These are phyloP conservation scores for Sepioteuthis lessoniana DNA, from an alignment of 2,888 invertebrate species.

Conservation along the genomic window DNA sequence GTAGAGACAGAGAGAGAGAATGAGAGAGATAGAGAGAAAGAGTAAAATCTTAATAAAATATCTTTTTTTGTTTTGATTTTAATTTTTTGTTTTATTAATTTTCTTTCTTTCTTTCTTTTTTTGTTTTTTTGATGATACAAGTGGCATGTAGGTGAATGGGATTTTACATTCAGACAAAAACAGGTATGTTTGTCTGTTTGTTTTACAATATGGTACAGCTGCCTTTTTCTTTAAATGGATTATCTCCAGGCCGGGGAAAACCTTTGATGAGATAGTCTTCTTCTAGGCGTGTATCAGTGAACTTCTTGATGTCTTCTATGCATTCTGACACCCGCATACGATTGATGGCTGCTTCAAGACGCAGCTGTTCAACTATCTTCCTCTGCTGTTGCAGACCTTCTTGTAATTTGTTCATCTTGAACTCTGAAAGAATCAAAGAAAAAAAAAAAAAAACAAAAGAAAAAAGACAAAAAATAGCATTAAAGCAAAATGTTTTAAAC, in stretches of 20 bases:
- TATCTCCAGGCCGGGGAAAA: slow-evolving; percentile 93
- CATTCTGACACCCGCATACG: slow-evolving; percentile 91
- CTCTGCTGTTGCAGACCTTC: slow-evolving; percentile 88
- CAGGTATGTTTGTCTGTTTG: background rate
- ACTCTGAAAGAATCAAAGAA: background rate
- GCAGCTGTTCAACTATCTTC: slow-evolving; percentile 92
- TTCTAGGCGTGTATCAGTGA: slow-evolving; percentile 82
- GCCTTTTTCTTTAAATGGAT: slow-evolving; percentile 81
- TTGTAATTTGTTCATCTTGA: slow-evolving; percentile 72
- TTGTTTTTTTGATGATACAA: background rate
- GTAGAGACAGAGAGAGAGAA: no score
- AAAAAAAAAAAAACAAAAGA: background rate
- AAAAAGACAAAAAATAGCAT: no score
- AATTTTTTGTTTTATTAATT: slow-evolving; percentile 3
- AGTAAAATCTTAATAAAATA: background rate
- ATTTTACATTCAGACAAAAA: slow-evolving; percentile 1
- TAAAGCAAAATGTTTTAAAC: background rate
- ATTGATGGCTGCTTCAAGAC: slow-evolving; percentile 91
- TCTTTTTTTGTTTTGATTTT: slow-evolving; percentile 4
- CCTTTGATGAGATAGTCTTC: slow-evolving; percentile 95
- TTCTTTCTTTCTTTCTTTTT: background rate
- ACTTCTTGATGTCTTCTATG: slow-evolving; percentile 88
- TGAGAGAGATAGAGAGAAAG: background rate
- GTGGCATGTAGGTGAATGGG: slow-evolving; percentile 33
- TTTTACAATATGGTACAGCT: slow-evolving; percentile 68